phyloP scores from a whole-genome alignment of 2,797 vertebrate genomes.

The Dendrocincla tyrannina region DNA sequence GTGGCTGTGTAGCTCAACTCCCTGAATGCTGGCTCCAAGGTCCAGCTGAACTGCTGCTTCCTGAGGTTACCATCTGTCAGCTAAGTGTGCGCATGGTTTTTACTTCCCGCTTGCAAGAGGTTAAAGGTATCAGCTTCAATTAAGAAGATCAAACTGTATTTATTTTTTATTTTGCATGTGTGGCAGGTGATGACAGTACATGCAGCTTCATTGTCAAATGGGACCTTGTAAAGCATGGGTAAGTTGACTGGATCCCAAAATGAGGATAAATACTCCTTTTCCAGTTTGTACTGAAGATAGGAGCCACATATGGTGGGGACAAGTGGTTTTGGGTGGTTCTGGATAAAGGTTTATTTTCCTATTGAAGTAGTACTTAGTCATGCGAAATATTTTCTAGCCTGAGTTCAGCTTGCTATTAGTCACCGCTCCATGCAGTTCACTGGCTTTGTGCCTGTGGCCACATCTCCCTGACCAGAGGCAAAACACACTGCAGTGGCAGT shows the following conservation, averaged over 20 bases:
- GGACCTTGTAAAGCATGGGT: not conserved
- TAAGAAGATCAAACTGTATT: not conserved
- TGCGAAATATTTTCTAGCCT: not conserved
- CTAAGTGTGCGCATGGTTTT: not conserved
- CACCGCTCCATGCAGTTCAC: not conserved
- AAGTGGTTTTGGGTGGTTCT: not conserved
- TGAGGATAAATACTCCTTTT: not conserved
- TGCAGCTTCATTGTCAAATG: not conserved
- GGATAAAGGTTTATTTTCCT: constrained; percentile 50
- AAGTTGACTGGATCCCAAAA: not conserved
- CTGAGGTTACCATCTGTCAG: not conserved
- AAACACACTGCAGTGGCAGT: accelerated
- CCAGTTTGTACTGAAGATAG: not conserved
- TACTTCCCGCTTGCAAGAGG: not conserved
- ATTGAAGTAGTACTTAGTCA: constrained; percentile 41
- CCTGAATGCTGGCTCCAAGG: not conserved
- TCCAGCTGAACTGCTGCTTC: not conserved
- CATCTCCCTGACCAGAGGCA: not conserved
- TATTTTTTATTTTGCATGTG: not conserved
- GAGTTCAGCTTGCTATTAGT: constrained; percentile 1
- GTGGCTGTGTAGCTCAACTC: not conserved
- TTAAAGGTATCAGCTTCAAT: not conserved
- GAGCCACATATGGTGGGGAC: not conserved
- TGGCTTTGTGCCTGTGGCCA: not conserved
- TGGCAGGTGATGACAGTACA: not conserved